phyloP scores from a whole-genome alignment of 1,140 invertebrate species.

The Leptopilina clavipes region DNA sequence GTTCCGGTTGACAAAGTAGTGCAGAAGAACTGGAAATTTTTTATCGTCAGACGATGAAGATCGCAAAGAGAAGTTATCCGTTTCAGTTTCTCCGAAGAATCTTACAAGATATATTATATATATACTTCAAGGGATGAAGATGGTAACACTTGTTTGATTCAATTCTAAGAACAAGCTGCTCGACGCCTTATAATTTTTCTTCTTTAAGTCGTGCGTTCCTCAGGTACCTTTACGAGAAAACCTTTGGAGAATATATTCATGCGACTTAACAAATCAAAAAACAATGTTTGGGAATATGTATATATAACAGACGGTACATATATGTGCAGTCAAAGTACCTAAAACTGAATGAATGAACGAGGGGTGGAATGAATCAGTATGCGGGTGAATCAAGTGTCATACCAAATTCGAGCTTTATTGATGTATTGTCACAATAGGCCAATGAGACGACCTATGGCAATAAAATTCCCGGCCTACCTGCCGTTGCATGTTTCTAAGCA shows the following conservation, averaged over 20 bases:
- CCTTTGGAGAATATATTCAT: no score
- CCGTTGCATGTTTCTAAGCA: slow-evolving; percentile 45
- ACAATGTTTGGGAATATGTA: no score
- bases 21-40: slow-evolving; percentile 34
- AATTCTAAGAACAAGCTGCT: slow-evolving; percentile 64
- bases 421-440: slow-evolving; percentile 50
- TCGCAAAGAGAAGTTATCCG: slow-evolving; percentile 58
- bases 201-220: slow-evolving; percentile 37
- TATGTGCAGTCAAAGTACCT: no score
- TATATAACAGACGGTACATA: no score
- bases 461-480: slow-evolving; percentile 63
- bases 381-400: neutral
- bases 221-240: no score
- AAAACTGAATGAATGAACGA: no score
- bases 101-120: slow-evolving; percentile 61
- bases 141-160: slow-evolving; percentile 71
- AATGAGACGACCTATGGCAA: slow-evolving; percentile 66
- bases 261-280: no score
- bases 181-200: slow-evolving; percentile 64
- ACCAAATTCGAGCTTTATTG: slow-evolving; percentile 8
- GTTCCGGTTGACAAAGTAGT: slow-evolving; percentile 6
- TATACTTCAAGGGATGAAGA: slow-evolving; percentile 53
- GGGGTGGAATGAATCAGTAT: neutral
- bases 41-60: slow-evolving; percentile 43
- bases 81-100: slow-evolving; percentile 59